Percentiles rank a stretch among this genome's conserved stretches.
Evolutionary conservation across 2,113 vertebrate genomes (phyloP).

Genomic region (Numida meleagris): DNA sequence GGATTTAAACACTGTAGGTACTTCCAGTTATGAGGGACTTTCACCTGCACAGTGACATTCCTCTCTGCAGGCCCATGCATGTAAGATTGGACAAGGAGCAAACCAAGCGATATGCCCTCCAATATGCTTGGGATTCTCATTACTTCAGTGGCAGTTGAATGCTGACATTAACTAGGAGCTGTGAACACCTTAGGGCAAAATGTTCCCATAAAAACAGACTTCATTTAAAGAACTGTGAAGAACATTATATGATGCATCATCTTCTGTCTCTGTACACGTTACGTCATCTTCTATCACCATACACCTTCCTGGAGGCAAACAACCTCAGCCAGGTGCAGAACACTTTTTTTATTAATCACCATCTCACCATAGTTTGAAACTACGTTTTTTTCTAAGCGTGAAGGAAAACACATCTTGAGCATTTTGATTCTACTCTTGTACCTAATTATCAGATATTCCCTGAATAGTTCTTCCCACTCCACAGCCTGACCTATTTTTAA

Average conservation of each 20-base stretch:
- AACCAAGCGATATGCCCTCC: accelerated
- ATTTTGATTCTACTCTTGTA: background rate
- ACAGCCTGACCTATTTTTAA: background rate
- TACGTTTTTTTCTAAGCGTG: background rate
- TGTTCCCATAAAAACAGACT: background rate
- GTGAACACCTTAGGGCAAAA: background rate
- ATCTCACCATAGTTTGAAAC: background rate
- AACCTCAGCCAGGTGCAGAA: background rate
- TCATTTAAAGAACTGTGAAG: background rate
- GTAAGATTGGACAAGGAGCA: background rate
- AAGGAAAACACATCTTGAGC: background rate
- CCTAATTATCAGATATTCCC: background rate
- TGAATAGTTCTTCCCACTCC: background rate
- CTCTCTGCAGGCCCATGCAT: background rate
- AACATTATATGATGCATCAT: accelerated
- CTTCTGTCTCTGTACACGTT: background rate
- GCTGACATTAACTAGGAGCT: background rate
- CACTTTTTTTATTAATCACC: background rate
- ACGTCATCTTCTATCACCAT: background rate
- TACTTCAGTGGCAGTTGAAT: background rate
- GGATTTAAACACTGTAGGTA: background rate
- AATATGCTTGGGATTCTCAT: background rate
- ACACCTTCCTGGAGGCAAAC: background rate
- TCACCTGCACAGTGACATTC: accelerated
- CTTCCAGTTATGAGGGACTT: background rate